Percentiles rank a stretch among this genome's conserved stretches.
These are phyloP conservation scores for Limulus polyphemus DNA, from an alignment of 2,888 invertebrate genomes.

Conservation along the genomic window DNA sequence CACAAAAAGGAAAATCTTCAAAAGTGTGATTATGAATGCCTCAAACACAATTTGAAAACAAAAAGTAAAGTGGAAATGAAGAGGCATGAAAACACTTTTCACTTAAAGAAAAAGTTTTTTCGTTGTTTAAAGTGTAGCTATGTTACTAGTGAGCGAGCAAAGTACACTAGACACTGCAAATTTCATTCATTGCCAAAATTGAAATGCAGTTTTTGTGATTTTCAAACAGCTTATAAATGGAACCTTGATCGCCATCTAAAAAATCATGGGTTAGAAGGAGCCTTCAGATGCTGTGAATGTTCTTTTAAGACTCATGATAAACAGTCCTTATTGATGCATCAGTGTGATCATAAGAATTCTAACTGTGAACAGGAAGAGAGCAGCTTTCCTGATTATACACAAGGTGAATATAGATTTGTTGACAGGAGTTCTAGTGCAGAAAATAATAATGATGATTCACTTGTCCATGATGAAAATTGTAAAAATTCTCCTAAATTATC, in stretches of 20 bases:
- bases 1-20: too few relatives aligned
- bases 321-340: conserved; percentile 21
- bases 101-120: conserved; percentile 64
- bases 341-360: conserved; percentile 17
- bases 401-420: not conserved
- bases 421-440: conserved; percentile 3
- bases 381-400: not conserved
- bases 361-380: not conserved
- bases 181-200: conserved; percentile 65
- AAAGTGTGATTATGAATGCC: conserved; percentile 40
- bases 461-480: too few relatives aligned
- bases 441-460: not conserved
- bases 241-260: conserved; percentile 86
- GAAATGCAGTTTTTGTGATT: conserved; percentile 84
- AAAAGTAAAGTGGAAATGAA: conserved; percentile 51
- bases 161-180: conserved; percentile 73
- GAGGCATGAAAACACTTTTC: conserved; percentile 61
- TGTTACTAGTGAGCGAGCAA: conserved; percentile 74
- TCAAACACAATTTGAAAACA: conserved; percentile 55
- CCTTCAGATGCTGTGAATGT: conserved; percentile 19
- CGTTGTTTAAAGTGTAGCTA: conserved; percentile 84
- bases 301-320: conserved; percentile 20
- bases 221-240: conserved; percentile 78
- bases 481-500: too few relatives aligned
- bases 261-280: conserved; percentile 48